phyloP scores from a whole-genome alignment of 2,888 invertebrate species.

The Ptychoptera contaminata region DNA sequence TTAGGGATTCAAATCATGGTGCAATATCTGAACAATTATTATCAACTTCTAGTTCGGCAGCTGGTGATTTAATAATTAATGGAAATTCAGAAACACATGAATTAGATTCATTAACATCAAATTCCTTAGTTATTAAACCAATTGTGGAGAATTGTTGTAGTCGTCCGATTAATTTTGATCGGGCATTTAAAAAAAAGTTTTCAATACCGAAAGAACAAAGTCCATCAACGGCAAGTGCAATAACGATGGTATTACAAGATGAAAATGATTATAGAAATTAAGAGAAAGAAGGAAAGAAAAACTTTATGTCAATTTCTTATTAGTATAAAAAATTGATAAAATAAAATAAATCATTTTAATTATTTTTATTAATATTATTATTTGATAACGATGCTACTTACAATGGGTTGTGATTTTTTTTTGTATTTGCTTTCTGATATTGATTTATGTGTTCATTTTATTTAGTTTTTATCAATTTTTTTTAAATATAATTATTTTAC shows the following conservation, averaged over 20 bases:
- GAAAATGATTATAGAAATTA: constrained; percentile 25
- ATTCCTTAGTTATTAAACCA: constrained; percentile 24
- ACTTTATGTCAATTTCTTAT: too few relatives aligned
- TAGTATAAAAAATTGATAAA: too few relatives aligned
- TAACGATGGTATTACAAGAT: constrained; percentile 46
- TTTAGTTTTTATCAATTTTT: too few relatives aligned
- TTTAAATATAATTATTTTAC: too few relatives aligned
- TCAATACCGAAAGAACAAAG: constrained; percentile 27
- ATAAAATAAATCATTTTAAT: too few relatives aligned
- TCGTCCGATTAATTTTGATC: constrained; percentile 17
- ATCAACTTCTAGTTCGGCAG: constrained; percentile 29
- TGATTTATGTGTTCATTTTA: too few relatives aligned
- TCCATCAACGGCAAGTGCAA: constrained; percentile 46
- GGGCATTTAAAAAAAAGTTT: constrained; percentile 17
- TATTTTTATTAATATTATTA: too few relatives aligned
- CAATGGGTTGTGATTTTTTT: too few relatives aligned
- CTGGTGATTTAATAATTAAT: constrained; percentile 22
- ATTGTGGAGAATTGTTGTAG: constrained; percentile 21
- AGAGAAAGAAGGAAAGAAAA: too few relatives aligned
- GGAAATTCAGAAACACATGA: constrained; percentile 28
- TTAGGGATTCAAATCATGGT: constrained; percentile 22
- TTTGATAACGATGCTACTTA: too few relatives aligned
- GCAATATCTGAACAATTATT: constrained; percentile 28
- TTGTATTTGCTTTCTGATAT: too few relatives aligned
- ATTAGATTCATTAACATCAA: constrained; percentile 27